Conservation (phyloP, 1,140 invertebrate genomes). For the Druon quercuslanigerum region DNA sequence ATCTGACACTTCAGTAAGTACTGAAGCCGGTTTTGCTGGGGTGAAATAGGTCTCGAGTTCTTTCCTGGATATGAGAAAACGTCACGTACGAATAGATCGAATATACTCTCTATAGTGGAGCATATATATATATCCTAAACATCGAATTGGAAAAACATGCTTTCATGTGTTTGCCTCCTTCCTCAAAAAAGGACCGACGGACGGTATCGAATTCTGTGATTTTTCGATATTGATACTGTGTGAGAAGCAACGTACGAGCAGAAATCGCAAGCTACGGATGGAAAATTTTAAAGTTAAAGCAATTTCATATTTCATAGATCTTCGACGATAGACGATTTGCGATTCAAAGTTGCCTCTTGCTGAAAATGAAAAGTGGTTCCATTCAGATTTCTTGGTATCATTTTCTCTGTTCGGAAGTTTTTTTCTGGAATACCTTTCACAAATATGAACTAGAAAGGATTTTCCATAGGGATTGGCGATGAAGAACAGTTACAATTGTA, state of each 20-base stretch:
- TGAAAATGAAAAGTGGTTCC: too few relatives aligned
- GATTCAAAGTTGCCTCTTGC: too few relatives aligned
- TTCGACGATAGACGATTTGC: not conserved
- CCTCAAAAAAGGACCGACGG: not conserved
- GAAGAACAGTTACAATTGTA: too few relatives aligned
- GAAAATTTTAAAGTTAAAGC: not conserved
- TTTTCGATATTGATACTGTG: slow-evolving; percentile 24
- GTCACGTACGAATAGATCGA: slow-evolving; percentile 39
- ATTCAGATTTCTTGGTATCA: too few relatives aligned
- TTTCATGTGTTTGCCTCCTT: slow-evolving; percentile 24
- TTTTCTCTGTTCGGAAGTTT: too few relatives aligned
- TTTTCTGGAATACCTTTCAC: too few relatives aligned
- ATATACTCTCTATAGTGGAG: not conserved
- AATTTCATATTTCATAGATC: not conserved
- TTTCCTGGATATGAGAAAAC: slow-evolving; percentile 39
- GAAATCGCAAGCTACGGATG: not conserved
- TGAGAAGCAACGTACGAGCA: not conserved
- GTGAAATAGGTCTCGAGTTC: slow-evolving; percentile 33
- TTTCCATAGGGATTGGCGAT: too few relatives aligned
- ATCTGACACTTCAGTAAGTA: slow-evolving; percentile 49
- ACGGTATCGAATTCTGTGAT: slow-evolving; percentile 15
- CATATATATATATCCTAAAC: slow-evolving; percentile 17
- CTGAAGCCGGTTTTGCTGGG: slow-evolving; percentile 37
- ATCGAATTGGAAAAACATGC: slow-evolving; percentile 28
- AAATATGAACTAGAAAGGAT: too few relatives aligned